Percentiles rank a stretch among this genome's conserved stretches.
Conservation (phyloP, 2,113 vertebrate genomes). For the Pantherophis guttatus region DNA sequence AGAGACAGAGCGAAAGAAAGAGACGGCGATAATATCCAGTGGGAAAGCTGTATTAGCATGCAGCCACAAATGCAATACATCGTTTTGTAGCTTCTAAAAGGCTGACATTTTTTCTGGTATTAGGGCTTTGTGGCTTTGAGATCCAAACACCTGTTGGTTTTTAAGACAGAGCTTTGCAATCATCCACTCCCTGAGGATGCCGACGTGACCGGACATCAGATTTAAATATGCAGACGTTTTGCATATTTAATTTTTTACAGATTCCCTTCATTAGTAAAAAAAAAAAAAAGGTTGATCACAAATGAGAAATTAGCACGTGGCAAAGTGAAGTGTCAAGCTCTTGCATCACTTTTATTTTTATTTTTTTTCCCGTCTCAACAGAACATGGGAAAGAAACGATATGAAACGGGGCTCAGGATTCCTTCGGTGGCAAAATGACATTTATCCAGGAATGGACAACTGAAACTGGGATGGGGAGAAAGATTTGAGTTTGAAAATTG, state of each 20-base stretch:
- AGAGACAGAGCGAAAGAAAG: no score
- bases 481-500: background rate
- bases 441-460: background rate
- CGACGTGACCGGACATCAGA: background rate
- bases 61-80: background rate
- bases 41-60: background rate
- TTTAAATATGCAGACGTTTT: background rate
- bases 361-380: background rate
- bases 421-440: background rate
- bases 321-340: background rate
- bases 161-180: background rate
- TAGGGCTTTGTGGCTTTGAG: background rate
- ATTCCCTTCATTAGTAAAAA: background rate
- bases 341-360: background rate
- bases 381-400: background rate
- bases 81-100: background rate
- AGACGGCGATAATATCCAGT: background rate
- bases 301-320: background rate
- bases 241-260: background rate
- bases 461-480: background rate
- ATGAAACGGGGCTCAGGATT: background rate
- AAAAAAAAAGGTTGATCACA: background rate
- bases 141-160: background rate
- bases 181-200: accelerated
- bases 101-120: background rate